Conservation (phyloP, 2,797 vertebrate species). For the Smutsia gigantea region DNA sequence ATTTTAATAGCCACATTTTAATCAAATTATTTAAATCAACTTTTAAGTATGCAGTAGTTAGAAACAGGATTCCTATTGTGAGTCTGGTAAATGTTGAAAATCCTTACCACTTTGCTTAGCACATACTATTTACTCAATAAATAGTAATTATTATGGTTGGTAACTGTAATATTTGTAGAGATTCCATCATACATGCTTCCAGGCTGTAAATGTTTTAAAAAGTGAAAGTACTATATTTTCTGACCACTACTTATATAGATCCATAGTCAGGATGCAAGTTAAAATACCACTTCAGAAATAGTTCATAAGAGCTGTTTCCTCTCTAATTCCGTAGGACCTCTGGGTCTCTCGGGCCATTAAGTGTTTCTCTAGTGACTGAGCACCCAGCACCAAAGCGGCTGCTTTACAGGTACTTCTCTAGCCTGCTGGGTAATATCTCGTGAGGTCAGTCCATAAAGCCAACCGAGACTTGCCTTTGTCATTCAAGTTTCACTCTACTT, state of each 20-base stretch:
- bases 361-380: background rate
- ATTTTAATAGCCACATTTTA: constrained; percentile 41
- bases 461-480: background rate
- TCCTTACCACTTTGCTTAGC: background rate
- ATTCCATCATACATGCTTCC: background rate
- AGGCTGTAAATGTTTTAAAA: background rate
- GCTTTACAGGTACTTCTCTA: background rate
- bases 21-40: constrained; percentile 37
- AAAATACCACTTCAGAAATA: background rate
- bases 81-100: background rate
- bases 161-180: background rate
- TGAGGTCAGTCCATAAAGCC: background rate
- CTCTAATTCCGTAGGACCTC: background rate
- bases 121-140: background rate
- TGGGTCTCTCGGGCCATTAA: background rate
- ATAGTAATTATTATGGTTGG: background rate
- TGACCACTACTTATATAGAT: background rate
- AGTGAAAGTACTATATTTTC: background rate
- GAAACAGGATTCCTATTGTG: background rate
- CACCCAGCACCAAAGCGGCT: background rate
- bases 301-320: background rate
- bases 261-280: background rate
- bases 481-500: background rate
- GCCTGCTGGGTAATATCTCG: background rate
- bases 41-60: background rate